A percentile compares a stretch with the other conserved stretches of the same genome.
phyloP scores from a whole-genome alignment of 2,888 invertebrate genomes.

The Allophyes oxyacanthae region DNA sequence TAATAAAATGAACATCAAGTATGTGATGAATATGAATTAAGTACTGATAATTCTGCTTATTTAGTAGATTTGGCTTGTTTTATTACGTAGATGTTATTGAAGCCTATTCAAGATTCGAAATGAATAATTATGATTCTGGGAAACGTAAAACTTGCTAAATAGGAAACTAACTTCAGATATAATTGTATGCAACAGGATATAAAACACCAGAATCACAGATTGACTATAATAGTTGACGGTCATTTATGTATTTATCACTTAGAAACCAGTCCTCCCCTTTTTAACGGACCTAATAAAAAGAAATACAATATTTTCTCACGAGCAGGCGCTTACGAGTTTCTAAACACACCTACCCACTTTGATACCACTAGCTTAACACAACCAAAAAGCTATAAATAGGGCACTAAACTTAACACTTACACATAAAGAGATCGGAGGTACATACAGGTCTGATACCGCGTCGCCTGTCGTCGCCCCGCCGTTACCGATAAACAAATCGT shows the following conservation, averaged over 20 bases:
- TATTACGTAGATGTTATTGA: too few relatives aligned
- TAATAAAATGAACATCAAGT: too few relatives aligned
- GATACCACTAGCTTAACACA: conserved; percentile 65
- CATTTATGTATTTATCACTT: conserved; percentile 12
- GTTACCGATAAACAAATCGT: conserved; percentile 84
- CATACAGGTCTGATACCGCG: conserved; percentile 81
- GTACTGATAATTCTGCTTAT: not conserved
- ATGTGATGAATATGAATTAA: too few relatives aligned
- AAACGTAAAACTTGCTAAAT: too few relatives aligned
- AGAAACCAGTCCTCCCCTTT: conserved; percentile 28
- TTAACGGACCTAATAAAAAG: conserved; percentile 38
- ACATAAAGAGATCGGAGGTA: conserved; percentile 81
- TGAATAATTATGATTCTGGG: too few relatives aligned
- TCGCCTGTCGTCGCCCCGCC: conserved; percentile 81
- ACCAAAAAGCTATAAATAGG: conserved; percentile 83
- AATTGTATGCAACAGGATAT: too few relatives aligned
- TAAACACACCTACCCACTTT: conserved; percentile 40
- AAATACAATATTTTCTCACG: conserved; percentile 57
- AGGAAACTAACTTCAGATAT: too few relatives aligned
- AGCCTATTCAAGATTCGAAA: too few relatives aligned
- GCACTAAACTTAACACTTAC: conserved; percentile 84
- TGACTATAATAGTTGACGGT: conserved; percentile 1
- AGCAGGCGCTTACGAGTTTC: conserved; percentile 52
- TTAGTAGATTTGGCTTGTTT: too few relatives aligned
- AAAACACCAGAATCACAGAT: too few relatives aligned